Evolutionary conservation across 2,797 vertebrate genomes (phyloP), one percentile per base, ranked within the genome.

Genomic region (Centropyge bicolor): DNA sequence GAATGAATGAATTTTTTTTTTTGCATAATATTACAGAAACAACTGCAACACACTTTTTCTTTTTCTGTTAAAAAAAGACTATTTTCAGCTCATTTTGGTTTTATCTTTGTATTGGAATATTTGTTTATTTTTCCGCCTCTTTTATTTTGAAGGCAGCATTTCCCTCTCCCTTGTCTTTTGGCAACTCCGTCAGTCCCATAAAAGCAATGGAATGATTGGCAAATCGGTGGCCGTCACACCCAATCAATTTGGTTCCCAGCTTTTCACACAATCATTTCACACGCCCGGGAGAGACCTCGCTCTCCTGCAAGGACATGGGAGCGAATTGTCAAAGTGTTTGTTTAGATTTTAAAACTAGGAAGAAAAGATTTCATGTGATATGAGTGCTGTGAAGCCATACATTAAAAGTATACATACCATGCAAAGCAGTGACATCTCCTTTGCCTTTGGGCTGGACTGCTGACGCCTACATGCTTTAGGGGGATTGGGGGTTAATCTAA

Each of bases 251-350:
- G 65, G 72, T 81, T 57, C 75, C 71, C 63, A 66, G 80, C 85
- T 86, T 91, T 93, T 91, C 86, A 90, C 80, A 82, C 70, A 82
- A 60, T 74, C 45, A 78, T 88, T 92, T 92, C 88, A 88, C 88
- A 93, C 75, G 88, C 79, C 82, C 82, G n/a, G 31, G 60, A 80
- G 74, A 78, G 85, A 91, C 84, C 87, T 76, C 76, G 5, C 59
- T 64, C 74, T 83, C 74, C 20, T 35, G 64, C 57, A 60, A 70
- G 54, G 82, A 90, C 80, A 81, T 80, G 64, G 62, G 74, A 76
- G 60, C 40, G 27, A 70, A 43, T 83, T 81, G 41, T 76, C 75
- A 82, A 79, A 71, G 74, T 71, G 48, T 83, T 84, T 81, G 67
- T 86, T 84, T 84, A 27, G 63, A 55, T 57, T 76, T 89, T 81